phyloP scores from a whole-genome alignment of 2,797 vertebrate genomes.

The Rhinichthys osculus region DNA sequence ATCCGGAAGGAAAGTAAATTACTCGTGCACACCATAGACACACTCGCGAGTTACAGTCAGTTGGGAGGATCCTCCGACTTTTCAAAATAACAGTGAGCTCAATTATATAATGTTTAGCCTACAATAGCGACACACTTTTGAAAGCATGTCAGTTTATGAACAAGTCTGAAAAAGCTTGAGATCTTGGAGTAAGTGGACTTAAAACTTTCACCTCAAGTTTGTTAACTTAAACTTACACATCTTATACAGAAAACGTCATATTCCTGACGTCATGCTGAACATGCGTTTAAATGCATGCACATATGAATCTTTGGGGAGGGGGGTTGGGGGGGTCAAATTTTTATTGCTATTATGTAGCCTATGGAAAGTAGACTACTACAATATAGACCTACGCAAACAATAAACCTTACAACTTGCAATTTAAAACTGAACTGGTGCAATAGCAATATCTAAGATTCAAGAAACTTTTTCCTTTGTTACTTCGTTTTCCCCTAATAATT shows the following conservation, averaged over 20 bases:
- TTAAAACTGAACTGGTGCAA: background rate
- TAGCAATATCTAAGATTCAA: too few species aligned
- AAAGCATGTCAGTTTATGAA: background rate
- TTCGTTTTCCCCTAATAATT: too few species aligned
- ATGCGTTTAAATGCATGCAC: background rate
- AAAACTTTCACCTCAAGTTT: background rate
- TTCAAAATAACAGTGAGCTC: conserved; percentile 33
- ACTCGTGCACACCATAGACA: background rate
- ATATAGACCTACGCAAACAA: background rate
- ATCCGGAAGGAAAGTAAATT: conserved; percentile 40
- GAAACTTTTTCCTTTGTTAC: too few species aligned
- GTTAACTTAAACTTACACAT: too few species aligned
- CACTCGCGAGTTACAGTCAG: background rate
- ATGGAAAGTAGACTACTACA: background rate
- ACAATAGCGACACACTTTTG: background rate
- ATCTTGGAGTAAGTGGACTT: background rate
- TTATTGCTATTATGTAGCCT: background rate
- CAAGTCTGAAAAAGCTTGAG: background rate
- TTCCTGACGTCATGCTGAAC: conserved; percentile 25
- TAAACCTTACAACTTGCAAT: background rate
- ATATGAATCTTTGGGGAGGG: too few species aligned
- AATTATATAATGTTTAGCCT: background rate
- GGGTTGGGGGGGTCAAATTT: background rate
- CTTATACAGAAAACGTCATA: background rate
- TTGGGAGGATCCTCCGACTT: conserved; percentile 39